Evolutionary conservation across 2,113 vertebrate species (phyloP).

Genomic region (Silurus meridionalis): DNA sequence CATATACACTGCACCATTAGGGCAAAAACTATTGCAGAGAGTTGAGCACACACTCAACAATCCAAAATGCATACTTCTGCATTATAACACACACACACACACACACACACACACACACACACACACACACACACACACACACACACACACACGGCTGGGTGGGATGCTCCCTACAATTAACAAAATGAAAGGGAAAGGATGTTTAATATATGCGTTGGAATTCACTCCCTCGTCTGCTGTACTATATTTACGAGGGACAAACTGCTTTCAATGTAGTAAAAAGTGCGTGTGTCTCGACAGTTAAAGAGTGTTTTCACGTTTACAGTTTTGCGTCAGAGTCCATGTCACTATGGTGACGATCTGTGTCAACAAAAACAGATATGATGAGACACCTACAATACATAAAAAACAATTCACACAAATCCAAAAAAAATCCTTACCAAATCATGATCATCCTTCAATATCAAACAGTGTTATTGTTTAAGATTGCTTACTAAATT

Average conservation of each 20-base stretch:
- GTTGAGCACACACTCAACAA: not conserved
- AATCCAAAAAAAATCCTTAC: not conserved
- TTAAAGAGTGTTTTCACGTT: conserved; percentile 13
- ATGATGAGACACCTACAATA: not conserved
- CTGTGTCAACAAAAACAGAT: conserved; percentile 4
- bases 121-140: conserved; percentile 9
- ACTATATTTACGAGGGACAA: conserved; percentile 35
- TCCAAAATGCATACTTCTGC: not conserved
- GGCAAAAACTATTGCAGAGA: not conserved
- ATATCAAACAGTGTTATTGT: not conserved
- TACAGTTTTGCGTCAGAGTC: not conserved
- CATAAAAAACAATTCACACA: not conserved
- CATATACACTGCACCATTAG: no score
- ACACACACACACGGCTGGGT: conserved; percentile 6
- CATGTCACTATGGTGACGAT: not conserved
- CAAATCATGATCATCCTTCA: not conserved
- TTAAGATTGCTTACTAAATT: not conserved
- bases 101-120: conserved; percentile 23
- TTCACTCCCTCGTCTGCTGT: conserved; percentile 7
- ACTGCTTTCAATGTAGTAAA: conserved; percentile 14
- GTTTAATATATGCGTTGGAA: conserved; percentile 31
- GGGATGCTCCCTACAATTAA: conserved; percentile 43
- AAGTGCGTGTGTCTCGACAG: not conserved
- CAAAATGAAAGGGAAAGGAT: conserved; percentile 47
- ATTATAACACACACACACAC: not conserved